Conservation (phyloP, 2,888 invertebrate species). For the Mimas tiliae region DNA sequence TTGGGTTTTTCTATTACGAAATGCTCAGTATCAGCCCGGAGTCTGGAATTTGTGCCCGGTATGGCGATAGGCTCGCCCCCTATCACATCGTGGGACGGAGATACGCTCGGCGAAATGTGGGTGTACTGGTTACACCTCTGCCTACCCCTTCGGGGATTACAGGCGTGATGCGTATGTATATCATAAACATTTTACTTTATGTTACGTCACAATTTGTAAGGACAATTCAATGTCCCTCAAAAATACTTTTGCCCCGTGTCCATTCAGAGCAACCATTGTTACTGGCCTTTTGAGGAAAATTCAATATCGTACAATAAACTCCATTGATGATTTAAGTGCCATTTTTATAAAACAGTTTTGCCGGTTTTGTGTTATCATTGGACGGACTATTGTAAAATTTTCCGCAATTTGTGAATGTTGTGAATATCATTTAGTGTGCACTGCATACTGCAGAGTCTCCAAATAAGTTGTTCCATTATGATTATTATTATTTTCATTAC, state of each 20-base stretch:
- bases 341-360: constrained; percentile 45
- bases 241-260: constrained; percentile 42
- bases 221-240: constrained; percentile 52
- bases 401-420: neutral
- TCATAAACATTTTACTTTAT: neutral
- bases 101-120: too few relatives aligned
- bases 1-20: too few relatives aligned
- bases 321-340: constrained; percentile 55
- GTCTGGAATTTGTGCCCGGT: too few relatives aligned
- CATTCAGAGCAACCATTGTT: constrained; percentile 61
- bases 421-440: neutral
- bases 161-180: too few relatives aligned
- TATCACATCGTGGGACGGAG: too few relatives aligned
- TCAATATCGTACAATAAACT: constrained; percentile 60
- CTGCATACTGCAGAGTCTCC: too few relatives aligned
- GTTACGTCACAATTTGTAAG: constrained; percentile 38
- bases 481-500: too few relatives aligned
- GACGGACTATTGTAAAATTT: neutral
- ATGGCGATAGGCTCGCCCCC: too few relatives aligned
- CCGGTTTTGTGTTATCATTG: constrained; percentile 15
- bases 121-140: too few relatives aligned
- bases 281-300: constrained; percentile 56
- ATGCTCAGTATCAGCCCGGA: too few relatives aligned
- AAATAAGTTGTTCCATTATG: too few relatives aligned
- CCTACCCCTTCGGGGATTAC: too few relatives aligned